These are phyloP conservation scores for Hyphantria cunea DNA, from an alignment of 1,140 invertebrate genomes.

Conservation along the genomic window DNA sequence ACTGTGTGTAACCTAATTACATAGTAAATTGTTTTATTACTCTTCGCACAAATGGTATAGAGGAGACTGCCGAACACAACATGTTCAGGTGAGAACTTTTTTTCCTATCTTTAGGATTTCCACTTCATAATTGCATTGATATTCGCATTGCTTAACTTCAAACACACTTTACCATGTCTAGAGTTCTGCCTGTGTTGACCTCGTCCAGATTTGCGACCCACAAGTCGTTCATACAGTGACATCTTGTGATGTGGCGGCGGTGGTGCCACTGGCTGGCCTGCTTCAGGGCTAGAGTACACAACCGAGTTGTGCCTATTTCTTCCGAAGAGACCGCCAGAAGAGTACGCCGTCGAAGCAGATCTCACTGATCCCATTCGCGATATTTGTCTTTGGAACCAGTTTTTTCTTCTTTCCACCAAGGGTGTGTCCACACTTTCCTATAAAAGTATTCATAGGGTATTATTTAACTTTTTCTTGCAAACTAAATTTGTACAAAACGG, in stretches of 20 bases:
- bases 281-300: slow-evolving; percentile 91
- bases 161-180: slow-evolving; percentile 82
- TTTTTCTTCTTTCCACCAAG: slow-evolving; percentile 91
- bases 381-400: slow-evolving; percentile 92
- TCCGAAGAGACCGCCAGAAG: slow-evolving; percentile 89
- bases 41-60: too few species aligned
- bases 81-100: too few species aligned
- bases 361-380: slow-evolving; percentile 91
- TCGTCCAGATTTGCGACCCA: slow-evolving; percentile 89
- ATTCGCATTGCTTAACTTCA: too few species aligned
- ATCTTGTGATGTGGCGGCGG: slow-evolving; percentile 84
- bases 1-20: too few species aligned
- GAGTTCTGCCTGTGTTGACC: slow-evolving; percentile 84
- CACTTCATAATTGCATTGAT: too few species aligned
- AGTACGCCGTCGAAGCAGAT: slow-evolving; percentile 91
- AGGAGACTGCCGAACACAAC: too few species aligned
- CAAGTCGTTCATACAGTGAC: slow-evolving; percentile 90
- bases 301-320: slow-evolving; percentile 86
- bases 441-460: slow-evolving; percentile 30
- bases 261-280: slow-evolving; percentile 80
- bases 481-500: too few species aligned
- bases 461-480: background rate
- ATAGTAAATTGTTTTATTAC: too few species aligned
- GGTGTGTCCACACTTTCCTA: slow-evolving; percentile 94
- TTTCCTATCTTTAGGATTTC: too few species aligned